Evolutionary conservation across 1,140 invertebrate species (phyloP).

Genomic region (Halictus rubicundus): DNA sequence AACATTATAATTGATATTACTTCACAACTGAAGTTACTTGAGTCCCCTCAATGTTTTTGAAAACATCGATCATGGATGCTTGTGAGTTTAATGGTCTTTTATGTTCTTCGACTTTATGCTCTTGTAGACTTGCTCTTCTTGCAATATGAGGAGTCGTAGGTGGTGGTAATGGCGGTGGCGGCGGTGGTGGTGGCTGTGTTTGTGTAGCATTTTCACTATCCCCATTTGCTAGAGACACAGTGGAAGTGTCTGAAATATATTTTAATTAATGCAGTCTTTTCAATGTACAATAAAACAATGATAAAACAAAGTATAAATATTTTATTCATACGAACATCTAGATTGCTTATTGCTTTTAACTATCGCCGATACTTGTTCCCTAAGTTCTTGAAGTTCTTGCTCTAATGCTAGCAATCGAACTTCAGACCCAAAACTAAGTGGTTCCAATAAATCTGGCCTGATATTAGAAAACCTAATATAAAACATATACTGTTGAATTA

Average conservation of each 20-base stretch:
- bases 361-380: constrained; percentile 77
- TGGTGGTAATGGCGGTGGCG: constrained; percentile 73
- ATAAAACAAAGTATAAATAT: constrained; percentile 19
- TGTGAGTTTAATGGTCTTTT: constrained; percentile 70
- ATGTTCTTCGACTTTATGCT: constrained; percentile 75
- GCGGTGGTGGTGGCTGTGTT: constrained; percentile 51
- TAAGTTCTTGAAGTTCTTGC: constrained; percentile 77
- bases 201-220: constrained; percentile 50
- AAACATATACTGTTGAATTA: constrained; percentile 22
- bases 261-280: constrained; percentile 1
- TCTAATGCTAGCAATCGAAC: constrained; percentile 77
- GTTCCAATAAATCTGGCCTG: constrained; percentile 78
- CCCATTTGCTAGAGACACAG: constrained; percentile 67
- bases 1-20: constrained; percentile 54
- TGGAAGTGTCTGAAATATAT: constrained; percentile 58
- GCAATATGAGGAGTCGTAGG: constrained; percentile 79
- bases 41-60: constrained; percentile 75
- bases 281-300: neutral
- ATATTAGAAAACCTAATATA: constrained; percentile 72
- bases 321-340: constrained; percentile 59
- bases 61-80: constrained; percentile 75
- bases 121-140: constrained; percentile 77
- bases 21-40: constrained; percentile 75
- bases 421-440: constrained; percentile 79
- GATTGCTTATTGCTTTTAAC: constrained; percentile 73